Evolutionary conservation across 2,888 invertebrate species (phyloP).

Genomic region (Drosophila niveifrons): DNA sequence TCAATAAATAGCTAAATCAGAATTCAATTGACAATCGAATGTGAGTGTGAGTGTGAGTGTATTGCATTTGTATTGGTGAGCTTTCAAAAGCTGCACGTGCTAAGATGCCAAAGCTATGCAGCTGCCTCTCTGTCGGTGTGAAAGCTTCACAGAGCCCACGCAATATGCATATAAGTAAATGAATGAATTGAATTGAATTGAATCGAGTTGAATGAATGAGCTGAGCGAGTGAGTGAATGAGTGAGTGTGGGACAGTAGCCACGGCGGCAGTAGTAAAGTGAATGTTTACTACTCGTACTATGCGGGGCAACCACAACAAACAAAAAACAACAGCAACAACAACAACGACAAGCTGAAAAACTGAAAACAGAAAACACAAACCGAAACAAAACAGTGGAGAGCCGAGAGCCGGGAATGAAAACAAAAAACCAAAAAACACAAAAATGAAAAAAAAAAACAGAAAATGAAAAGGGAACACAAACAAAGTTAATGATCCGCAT

Average conservation of each 20-base stretch:
- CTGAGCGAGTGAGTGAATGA: constrained; percentile 49
- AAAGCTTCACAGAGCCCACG: constrained; percentile 34
- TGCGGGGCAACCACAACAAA: constrained; percentile 31
- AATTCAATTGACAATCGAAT: constrained; percentile 62
- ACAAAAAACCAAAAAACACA: too few relatives aligned
- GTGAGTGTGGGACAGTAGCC: constrained; percentile 37
- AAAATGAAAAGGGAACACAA: constrained; percentile 14
- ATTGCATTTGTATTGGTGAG: constrained; percentile 19
- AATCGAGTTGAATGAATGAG: constrained; percentile 51
- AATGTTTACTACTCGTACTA: constrained; percentile 48
- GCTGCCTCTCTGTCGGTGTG: constrained; percentile 16
- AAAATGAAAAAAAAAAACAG: not conserved
- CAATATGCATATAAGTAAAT: constrained; percentile 27
- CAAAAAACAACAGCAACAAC: constrained; percentile 4
- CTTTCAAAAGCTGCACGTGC: constrained; percentile 16
- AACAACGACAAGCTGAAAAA: constrained; percentile 12
- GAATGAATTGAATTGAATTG: constrained; percentile 43
- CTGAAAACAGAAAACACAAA: constrained; percentile 16
- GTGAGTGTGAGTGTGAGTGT: not conserved
- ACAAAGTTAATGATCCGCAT: constrained; percentile 52
- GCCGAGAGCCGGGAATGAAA: not conserved
- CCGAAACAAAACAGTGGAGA: not conserved
- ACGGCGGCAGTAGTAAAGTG: constrained; percentile 27
- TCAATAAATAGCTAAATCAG: constrained; percentile 37
- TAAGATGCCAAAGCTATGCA: constrained; percentile 7